Percentiles rank a stretch among this genome's conserved stretches.
phyloP scores from a whole-genome alignment of 2,888 invertebrate species.

The Agriopis aurantiaria region DNA sequence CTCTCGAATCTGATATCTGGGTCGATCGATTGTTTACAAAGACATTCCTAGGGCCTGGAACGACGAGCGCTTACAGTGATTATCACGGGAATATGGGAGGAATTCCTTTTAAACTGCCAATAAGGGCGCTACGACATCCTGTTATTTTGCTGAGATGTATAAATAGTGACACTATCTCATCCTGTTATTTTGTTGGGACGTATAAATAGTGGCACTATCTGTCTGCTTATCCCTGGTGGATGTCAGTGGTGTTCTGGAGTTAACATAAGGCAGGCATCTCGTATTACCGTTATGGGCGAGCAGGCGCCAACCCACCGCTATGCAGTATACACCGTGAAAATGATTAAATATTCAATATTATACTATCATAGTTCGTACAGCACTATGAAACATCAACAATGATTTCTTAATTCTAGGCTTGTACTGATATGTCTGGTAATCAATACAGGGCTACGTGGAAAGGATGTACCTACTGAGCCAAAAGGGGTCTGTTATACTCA shows the following conservation, averaged over 20 bases:
- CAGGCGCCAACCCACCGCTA: conserved; percentile 70
- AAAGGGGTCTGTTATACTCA: too few species aligned
- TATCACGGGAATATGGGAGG: conserved; percentile 34
- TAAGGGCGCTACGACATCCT: conserved; percentile 35
- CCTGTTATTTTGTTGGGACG: not conserved
- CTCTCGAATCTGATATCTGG: conserved; percentile 44
- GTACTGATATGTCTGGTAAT: conserved; percentile 8
- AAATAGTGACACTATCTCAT: conserved; percentile 32
- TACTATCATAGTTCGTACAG: conserved; percentile 45
- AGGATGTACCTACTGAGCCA: too few species aligned
- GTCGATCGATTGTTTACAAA: conserved; percentile 49
- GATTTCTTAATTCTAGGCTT: not conserved
- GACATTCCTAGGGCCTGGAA: conserved; percentile 48
- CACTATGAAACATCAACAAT: conserved; percentile 1
- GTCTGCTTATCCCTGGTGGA: conserved; percentile 53
- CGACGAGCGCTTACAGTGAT: conserved; percentile 34
- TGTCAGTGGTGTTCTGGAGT: conserved; percentile 64
- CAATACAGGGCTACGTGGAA: too few species aligned
- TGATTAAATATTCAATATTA: conserved; percentile 52
- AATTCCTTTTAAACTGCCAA: conserved; percentile 39
- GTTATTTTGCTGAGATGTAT: conserved; percentile 36
- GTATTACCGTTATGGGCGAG: conserved; percentile 82
- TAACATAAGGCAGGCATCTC: conserved; percentile 74
- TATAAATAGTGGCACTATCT: conserved; percentile 40
- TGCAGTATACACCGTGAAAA: conserved; percentile 48